Conservation (phyloP, 2,888 invertebrate genomes). For the Nycteola revayana region DNA sequence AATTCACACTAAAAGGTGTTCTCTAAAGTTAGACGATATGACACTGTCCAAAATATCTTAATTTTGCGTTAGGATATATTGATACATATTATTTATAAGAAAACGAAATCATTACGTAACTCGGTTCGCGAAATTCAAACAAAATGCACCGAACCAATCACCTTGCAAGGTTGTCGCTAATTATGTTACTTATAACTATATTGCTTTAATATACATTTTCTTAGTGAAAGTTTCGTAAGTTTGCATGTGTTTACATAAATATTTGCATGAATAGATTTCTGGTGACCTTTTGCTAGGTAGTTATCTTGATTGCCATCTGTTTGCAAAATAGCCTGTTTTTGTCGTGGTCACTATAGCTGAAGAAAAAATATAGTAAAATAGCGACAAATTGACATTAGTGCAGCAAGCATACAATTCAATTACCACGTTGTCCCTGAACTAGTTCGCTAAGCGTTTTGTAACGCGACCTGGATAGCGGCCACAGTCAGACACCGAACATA, state of each 20-base stretch:
- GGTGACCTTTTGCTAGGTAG: no score
- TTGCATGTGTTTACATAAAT: constrained; percentile 2
- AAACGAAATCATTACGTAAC: no score
- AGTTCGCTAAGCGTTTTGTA: constrained; percentile 68
- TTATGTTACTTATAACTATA: constrained; percentile 16
- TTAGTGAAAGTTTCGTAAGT: constrained; percentile 23
- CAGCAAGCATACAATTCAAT: constrained; percentile 59
- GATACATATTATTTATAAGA: no score
- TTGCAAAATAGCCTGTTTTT: no score
- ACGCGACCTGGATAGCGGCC: constrained; percentile 64
- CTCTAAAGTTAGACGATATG: no score
- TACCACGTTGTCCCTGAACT: constrained; percentile 70
- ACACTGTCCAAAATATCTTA: no score
- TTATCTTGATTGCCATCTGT: no score
- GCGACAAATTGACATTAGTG: constrained; percentile 29
- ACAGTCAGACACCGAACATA: constrained; percentile 36
- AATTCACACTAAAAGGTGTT: no score
- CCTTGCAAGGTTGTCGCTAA: constrained; percentile 28
- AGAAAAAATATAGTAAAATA: constrained; percentile 12
- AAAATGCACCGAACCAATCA: constrained; percentile 6
- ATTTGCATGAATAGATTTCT: no score
- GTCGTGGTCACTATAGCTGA: no score
- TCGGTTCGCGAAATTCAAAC: no score
- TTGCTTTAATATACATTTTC: constrained; percentile 10
- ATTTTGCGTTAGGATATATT: no score